These are phyloP conservation scores for Ivindomyrus marchei DNA, from an alignment of 2,113 vertebrate genomes.

Conservation along the genomic window DNA sequence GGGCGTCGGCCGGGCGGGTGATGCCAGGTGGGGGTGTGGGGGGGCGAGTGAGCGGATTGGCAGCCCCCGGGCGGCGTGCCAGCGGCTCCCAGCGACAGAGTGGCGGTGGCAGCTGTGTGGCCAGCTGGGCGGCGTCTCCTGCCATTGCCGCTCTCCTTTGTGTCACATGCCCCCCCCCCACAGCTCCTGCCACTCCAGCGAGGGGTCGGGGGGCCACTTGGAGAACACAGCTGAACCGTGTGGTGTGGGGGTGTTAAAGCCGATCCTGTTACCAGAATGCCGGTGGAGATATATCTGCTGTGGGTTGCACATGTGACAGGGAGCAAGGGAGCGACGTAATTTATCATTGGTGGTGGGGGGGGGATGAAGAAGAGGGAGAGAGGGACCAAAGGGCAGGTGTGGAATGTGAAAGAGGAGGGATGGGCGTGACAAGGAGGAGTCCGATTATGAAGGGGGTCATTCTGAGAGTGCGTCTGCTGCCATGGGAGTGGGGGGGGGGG, in stretches of 20 bases:
- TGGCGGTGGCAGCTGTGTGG: neutral
- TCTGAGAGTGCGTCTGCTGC: neutral
- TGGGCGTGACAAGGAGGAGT: neutral
- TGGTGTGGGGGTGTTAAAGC: neutral
- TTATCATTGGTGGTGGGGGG: neutral
- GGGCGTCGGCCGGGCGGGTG: neutral
- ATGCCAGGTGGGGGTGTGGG: neutral
- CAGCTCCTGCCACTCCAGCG: neutral
- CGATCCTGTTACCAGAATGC: neutral
- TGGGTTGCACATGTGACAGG: neutral
- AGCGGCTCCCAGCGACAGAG: neutral
- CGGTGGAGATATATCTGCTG: neutral
- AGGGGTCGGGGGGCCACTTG: neutral
- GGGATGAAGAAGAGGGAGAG: neutral
- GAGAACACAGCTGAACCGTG: neutral
- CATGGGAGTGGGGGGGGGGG: neutral
- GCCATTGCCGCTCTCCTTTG: neutral
- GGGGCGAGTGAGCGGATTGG: neutral
- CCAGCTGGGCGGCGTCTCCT: neutral
- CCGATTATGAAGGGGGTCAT: neutral
- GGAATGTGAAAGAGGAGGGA: slow-evolving; percentile 1
- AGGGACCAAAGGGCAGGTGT: neutral
- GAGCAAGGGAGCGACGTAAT: neutral
- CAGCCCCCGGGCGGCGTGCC: neutral
- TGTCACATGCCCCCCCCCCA: neutral